Evolutionary conservation across 2,113 vertebrate species (phyloP), one percentile per base, ranked within the genome.

Genomic region (Trichechus manatus): DNA sequence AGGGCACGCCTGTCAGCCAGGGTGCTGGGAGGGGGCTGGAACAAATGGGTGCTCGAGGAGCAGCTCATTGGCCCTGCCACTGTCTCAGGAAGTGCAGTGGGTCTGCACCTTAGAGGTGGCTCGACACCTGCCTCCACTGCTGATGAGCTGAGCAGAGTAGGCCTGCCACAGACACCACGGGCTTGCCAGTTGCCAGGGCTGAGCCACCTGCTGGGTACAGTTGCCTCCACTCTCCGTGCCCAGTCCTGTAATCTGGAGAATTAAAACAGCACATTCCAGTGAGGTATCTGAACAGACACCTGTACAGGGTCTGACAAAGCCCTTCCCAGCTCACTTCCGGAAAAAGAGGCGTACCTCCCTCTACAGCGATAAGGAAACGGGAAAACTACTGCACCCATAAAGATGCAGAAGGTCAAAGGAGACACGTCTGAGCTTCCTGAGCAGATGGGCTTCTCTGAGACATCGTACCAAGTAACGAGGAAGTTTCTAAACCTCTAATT

Each of bases 331-430:
- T 77, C 39, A 33, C 36, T 59, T 87, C 50, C 31, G 36, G 19
- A 47, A 11, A 61, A 56, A 36, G 13, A 29, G 53, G 33, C 70
- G 39, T 42, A 29, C 78, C 68, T 22, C 27, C 36, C 47, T 25
- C 29, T 20, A 3, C 23, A 36, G 1, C 2, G 6, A 6, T 17
- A 13, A 33, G 27, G 11, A 72, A 6, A 4, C 5, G 6, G 14
- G 31, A 50, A 23, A 17, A 9, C 9, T 17, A 2, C 27, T 1
- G 53, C 13, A 1, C 42, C 61, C 15, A 0, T 61, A 20, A 0
- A 56, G 11, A 36, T 7, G 2, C 25, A 33, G 5, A 74, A 68
- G 42, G 2, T 50, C 39, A n/a, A 25, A 29, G 44, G 27, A 53
- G 15, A 5, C 25, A 42, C 8, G 4, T 7, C 36, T 29, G 31